Percentiles rank a stretch among this genome's conserved stretches.
phyloP scores from a whole-genome alignment of 2,797 vertebrate species.

The Gallinago stenura region DNA sequence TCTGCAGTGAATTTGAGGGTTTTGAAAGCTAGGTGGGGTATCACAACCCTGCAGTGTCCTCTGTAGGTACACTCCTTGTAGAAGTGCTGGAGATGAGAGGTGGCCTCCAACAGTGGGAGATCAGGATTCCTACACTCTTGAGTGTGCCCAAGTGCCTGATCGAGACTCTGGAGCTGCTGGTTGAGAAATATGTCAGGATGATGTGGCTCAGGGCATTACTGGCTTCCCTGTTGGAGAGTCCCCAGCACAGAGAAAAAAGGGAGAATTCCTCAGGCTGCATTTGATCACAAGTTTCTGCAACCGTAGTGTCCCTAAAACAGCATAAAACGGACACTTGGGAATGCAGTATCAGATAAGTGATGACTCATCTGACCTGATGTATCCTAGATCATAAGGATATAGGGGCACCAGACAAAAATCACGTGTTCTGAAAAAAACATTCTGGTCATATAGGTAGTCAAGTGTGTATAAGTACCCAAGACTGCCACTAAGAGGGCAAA shows the following conservation, averaged over 20 bases:
- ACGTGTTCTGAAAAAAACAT: background rate
- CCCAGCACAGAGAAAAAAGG: background rate
- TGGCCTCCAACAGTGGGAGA: background rate
- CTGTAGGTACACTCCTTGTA: background rate
- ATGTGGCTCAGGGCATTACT: background rate
- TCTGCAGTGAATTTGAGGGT: background rate
- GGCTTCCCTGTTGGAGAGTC: accelerated
- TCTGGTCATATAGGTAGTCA: background rate
- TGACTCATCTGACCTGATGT: too few species aligned
- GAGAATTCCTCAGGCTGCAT: background rate
- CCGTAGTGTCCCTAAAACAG: accelerated
- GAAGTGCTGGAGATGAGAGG: background rate
- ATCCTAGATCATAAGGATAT: background rate
- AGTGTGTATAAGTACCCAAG: accelerated
- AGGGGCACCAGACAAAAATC: accelerated
- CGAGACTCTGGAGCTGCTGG: background rate
- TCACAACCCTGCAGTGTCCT: background rate
- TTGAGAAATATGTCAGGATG: background rate
- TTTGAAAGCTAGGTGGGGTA: background rate
- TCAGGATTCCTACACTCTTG: background rate
- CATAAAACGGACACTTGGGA: background rate
- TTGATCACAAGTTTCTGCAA: background rate
- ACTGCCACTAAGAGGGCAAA: background rate
- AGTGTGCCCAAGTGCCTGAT: background rate
- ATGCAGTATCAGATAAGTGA: background rate